Evolutionary conservation across 2,888 invertebrate species (phyloP).

Genomic region (Dorcus parallelipipedus): DNA sequence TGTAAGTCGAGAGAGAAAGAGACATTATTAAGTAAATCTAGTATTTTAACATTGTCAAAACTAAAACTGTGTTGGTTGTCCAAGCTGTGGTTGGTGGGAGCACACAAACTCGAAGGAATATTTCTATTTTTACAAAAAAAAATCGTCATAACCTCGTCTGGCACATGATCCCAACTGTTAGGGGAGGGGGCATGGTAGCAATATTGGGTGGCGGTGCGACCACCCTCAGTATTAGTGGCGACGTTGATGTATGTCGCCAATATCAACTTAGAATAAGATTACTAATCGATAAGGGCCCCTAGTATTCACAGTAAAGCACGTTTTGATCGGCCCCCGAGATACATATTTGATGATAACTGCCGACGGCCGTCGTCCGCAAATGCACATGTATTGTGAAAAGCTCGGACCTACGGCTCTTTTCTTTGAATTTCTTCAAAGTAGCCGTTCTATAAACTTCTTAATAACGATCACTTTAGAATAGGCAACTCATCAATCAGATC

Average conservation of each 20-base stretch:
- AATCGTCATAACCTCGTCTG: not conserved
- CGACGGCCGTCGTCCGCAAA: not conserved
- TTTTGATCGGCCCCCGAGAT: not conserved
- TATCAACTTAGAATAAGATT: slow-evolving; percentile 40
- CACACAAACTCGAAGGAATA: too few species aligned
- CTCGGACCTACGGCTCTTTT: not conserved
- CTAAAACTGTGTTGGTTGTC: too few species aligned
- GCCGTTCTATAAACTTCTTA: too few species aligned
- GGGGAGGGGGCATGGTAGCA: slow-evolving; percentile 7
- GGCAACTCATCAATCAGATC: too few species aligned
- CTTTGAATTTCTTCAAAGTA: not conserved
- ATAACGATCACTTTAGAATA: too few species aligned
- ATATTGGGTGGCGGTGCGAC: slow-evolving; percentile 24
- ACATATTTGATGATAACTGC: not conserved
- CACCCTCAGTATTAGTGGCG: slow-evolving; percentile 34
- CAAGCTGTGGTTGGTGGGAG: too few species aligned
- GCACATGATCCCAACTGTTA: not conserved
- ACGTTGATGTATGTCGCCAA: slow-evolving; percentile 43
- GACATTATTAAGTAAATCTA: too few species aligned
- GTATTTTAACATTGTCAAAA: too few species aligned
- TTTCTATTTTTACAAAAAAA: too few species aligned
- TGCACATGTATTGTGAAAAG: not conserved
- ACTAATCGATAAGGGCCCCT: slow-evolving; percentile 34
- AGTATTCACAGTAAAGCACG: slow-evolving; percentile 4
- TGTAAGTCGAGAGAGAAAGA: too few species aligned